Evolutionary conservation across 2,797 vertebrate species (phyloP).

Genomic region (Philypnodon macrostomus): DNA sequence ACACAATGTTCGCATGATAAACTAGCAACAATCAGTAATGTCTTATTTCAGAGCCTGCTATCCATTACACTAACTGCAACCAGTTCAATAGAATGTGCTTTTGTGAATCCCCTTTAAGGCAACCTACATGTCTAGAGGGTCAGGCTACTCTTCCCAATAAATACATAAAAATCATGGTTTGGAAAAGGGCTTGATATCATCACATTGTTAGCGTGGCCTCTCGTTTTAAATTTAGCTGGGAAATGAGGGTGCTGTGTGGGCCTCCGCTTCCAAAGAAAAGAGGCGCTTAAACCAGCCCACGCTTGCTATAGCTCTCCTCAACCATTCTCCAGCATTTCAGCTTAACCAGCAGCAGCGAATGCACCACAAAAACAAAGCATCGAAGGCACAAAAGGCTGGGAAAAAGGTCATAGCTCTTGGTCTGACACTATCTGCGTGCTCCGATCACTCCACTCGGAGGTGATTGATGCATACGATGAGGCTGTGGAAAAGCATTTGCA

Average conservation of each 20-base stretch:
- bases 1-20: no score
- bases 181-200: constrained; percentile 58
- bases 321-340: constrained; percentile 54
- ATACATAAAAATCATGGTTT: constrained; percentile 36
- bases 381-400: constrained; percentile 24
- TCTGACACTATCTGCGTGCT: constrained; percentile 49
- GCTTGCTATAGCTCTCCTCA: constrained; percentile 41
- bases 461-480: constrained; percentile 43
- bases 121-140: no score
- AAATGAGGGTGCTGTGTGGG: constrained; percentile 72
- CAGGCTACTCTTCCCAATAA: constrained; percentile 43
- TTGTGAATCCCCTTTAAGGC: no score
- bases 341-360: constrained; percentile 45
- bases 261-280: constrained; percentile 67
- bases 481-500: no score
- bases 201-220: constrained; percentile 55
- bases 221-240: constrained; percentile 75
- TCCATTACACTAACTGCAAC: no score
- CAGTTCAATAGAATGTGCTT: no score
- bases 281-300: constrained; percentile 65
- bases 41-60: no score
- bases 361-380: constrained; percentile 22
- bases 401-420: constrained; percentile 39
- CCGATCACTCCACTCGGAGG: constrained; percentile 33
- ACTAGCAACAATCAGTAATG: no score